Percentiles rank a stretch among this genome's conserved stretches.
Evolutionary conservation across 2,888 invertebrate species (phyloP).

Genomic region (Neoitamus cyanurus): DNA sequence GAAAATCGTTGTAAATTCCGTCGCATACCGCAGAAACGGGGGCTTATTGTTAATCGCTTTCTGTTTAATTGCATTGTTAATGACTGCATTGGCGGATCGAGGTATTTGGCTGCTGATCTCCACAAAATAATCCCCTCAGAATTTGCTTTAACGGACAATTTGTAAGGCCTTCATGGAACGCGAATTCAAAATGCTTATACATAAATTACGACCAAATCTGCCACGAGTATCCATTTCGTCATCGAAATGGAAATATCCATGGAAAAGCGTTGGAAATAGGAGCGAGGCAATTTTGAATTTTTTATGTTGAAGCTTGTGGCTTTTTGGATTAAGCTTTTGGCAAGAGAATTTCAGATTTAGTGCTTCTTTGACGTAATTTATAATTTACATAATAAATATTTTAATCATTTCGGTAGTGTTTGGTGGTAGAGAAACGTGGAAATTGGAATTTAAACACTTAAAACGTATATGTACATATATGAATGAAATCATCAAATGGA

Average conservation of each 20-base stretch:
- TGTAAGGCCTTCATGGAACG: too few relatives aligned
- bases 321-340: too few relatives aligned
- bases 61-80: not conserved
- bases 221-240: not conserved
- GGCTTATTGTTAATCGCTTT: not conserved
- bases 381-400: too few relatives aligned
- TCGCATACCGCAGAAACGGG: not conserved
- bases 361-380: too few relatives aligned
- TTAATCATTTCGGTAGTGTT: too few relatives aligned
- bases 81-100: not conserved
- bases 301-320: not conserved
- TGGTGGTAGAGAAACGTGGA: too few relatives aligned
- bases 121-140: too few relatives aligned
- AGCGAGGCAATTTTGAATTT: not conserved
- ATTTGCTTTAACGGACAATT: too few relatives aligned
- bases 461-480: too few relatives aligned
- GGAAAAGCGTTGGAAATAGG: not conserved
- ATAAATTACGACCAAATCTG: not conserved
- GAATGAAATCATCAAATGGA: too few relatives aligned
- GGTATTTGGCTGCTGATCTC: not conserved
- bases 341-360: too few relatives aligned
- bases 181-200: not conserved
- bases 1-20: not conserved
- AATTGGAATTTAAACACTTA: too few relatives aligned
- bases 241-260: not conserved